phyloP scores from a whole-genome alignment of 2,888 invertebrate species.

The Eledone cirrhosa region DNA sequence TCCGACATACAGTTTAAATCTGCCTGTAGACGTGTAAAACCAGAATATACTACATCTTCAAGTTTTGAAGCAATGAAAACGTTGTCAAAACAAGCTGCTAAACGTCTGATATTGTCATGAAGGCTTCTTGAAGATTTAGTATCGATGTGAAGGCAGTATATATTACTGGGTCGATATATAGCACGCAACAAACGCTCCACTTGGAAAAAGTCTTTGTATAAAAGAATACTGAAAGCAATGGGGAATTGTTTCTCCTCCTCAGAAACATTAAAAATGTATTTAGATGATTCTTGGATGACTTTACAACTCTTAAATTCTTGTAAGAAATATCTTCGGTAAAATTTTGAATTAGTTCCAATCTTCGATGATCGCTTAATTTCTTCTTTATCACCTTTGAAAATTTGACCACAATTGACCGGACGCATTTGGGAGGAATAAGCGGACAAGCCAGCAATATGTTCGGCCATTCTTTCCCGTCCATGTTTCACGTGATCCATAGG shows the following conservation, averaged over 20 bases:
- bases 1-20: constrained; percentile 65
- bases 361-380: constrained; percentile 17
- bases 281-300: not conserved
- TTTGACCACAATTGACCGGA: constrained; percentile 16
- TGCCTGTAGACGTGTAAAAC: constrained; percentile 60
- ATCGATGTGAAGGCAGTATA: constrained; percentile 65
- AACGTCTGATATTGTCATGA: constrained; percentile 42
- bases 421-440: constrained; percentile 16
- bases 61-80: constrained; percentile 60
- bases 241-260: constrained; percentile 53
- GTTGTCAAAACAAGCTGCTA: constrained; percentile 60
- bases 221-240: constrained; percentile 59
- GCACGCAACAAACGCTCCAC: constrained; percentile 54
- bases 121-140: constrained; percentile 42
- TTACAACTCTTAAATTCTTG: constrained; percentile 20
- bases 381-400: constrained; percentile 1
- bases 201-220: constrained; percentile 57
- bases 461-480: constrained; percentile 22
- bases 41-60: constrained; percentile 61
- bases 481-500: constrained; percentile 6
- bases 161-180: constrained; percentile 61
- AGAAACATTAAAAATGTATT: constrained; percentile 25
- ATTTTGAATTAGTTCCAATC: constrained; percentile 20
- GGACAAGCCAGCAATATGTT: constrained; percentile 9
- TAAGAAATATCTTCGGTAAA: not conserved